Percentiles rank a stretch among this genome's conserved stretches.
phyloP scores from a whole-genome alignment of 2,888 invertebrate genomes.

The Macrosiphum euphorbiae region DNA sequence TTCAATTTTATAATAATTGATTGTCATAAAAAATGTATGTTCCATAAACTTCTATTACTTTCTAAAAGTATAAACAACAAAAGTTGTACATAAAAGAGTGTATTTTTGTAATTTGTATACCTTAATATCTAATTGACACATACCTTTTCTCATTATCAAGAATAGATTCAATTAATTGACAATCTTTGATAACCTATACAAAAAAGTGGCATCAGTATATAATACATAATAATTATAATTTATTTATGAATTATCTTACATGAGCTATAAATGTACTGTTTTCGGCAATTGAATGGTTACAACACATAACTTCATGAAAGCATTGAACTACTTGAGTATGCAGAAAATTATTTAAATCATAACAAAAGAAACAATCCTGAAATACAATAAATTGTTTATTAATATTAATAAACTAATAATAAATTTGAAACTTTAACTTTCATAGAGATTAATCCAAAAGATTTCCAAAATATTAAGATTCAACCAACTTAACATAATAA shows the following conservation, averaged over 20 bases:
- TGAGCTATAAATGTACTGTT: conserved; percentile 59
- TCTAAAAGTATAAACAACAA: neutral
- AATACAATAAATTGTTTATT: neutral
- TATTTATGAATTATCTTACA: conserved; percentile 1
- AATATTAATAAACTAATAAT: neutral
- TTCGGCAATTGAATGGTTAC: conserved; percentile 57
- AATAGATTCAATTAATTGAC: conserved; percentile 62
- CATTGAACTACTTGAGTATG: conserved; percentile 90
- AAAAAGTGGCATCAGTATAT: neutral
- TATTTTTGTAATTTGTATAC: neutral
- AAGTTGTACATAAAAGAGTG: neutral
- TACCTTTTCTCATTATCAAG: conserved; percentile 58
- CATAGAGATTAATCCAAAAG: neutral
- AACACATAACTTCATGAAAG: conserved; percentile 70
- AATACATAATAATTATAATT: neutral
- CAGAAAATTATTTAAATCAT: conserved; percentile 95
- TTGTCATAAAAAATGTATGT: neutral
- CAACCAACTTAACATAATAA: neutral
- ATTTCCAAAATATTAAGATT: neutral
- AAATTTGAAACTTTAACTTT: neutral
- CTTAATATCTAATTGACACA: conserved; percentile 22
- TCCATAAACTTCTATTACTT: neutral
- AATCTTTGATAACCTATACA: conserved; percentile 59
- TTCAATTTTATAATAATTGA: neutral
- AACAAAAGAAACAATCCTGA: conserved; percentile 89